Evolutionary conservation across 2,113 vertebrate species (phyloP), one percentile per base, ranked within the genome.

Genomic region (Cinclus mexicanus): DNA sequence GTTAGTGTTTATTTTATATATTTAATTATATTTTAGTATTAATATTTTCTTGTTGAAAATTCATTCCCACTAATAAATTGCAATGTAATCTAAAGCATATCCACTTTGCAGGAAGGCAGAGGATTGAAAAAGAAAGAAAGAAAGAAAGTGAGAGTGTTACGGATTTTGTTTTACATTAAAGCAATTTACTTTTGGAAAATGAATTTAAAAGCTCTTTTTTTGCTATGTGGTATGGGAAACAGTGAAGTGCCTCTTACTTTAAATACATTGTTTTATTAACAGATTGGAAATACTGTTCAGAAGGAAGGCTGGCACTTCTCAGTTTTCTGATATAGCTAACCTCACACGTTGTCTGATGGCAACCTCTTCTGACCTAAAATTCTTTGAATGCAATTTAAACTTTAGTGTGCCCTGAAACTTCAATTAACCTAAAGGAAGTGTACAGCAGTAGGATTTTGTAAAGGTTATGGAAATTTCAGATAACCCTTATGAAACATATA

Each of bases 201-300:
- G 4, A 92, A 85, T 94, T 88, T 15, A 35, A 71, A 93, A 93
- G 64, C 57, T 41, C 8, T n/a, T 61, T 72, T 67, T 93, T 93
- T 93, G 49, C 31, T 96, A 83, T 65, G 89, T 11, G 12, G 10
- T 87, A 74, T 94, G 55, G 52, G 47, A 84, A 77, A 46, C 8
- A 61, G 37, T 74, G 63, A 92, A 96, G 64, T 80, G 46, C n/a
- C 77, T 87, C 85, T 94, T 92, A 47, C 65, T 55, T 90, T 60
- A 69, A 79, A 68, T 15, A 22, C 3, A 59, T 47, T 22, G 33
- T 74, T 93, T 90, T 89, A 65, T 92, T 88, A 96, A 71, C n/a
- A 69, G 50, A 69, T 94, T n/a, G 70, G 56, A 71, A 96, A 94
- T 91, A 79, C 79, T 28, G 23, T 52, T 67, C 65, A 92, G 91